phyloP scores from a whole-genome alignment of 2,113 vertebrate genomes.

The Elachura formosa region DNA sequence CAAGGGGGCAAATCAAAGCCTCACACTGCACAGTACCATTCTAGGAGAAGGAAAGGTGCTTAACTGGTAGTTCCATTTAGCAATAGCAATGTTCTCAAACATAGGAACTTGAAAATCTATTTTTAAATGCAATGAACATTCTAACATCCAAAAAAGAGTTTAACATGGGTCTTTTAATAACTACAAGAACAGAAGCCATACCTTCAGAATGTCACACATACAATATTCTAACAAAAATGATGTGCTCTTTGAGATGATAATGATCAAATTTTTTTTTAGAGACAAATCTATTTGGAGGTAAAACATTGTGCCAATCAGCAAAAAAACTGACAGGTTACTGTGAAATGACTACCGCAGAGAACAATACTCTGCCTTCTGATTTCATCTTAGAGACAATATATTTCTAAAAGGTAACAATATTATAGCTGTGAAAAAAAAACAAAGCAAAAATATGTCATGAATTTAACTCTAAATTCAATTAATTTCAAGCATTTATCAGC shows the following conservation, averaged over 20 bases:
- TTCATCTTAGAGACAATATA: not conserved
- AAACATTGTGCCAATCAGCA: slow-evolving; percentile 25
- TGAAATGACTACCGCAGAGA: not conserved
- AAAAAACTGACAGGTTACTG: not conserved
- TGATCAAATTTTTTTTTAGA: not conserved
- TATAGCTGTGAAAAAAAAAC: not conserved
- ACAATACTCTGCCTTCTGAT: not conserved
- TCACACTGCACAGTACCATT: slow-evolving; percentile 92
- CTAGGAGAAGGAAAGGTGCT: slow-evolving; percentile 70
- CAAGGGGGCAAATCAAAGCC: slow-evolving; percentile 79
- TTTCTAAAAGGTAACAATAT: not conserved
- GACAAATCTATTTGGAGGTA: not conserved
- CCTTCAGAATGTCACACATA: not conserved
- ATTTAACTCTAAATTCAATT: not conserved
- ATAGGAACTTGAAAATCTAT: not conserved
- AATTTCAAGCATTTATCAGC: not conserved
- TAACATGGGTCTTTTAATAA: not conserved
- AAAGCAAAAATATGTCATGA: not conserved
- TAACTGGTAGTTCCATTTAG: not conserved
- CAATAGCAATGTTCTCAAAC: not conserved
- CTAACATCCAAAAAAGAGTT: not conserved
- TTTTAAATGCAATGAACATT: slow-evolving; percentile 17
- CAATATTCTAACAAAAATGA: not conserved
- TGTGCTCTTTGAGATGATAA: not conserved
- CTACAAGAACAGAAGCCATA: not conserved